Percentiles rank a stretch among this genome's conserved stretches.
phyloP scores from a whole-genome alignment of 35 echinoderm and acorn worm genomes.

The Apostichopus parvimensis region DNA sequence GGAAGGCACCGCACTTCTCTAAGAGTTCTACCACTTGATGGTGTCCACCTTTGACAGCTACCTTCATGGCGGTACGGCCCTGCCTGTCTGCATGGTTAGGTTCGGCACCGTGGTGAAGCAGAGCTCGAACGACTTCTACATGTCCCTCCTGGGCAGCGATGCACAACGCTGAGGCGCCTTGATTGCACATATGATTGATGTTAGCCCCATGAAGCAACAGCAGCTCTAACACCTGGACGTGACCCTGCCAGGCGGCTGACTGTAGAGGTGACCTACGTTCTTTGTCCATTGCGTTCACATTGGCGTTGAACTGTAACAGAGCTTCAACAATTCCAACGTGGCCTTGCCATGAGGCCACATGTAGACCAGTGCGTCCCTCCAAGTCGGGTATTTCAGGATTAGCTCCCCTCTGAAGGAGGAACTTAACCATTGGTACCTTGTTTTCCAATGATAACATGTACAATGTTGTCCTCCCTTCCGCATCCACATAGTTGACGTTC shows the following conservation, averaged over 20 bases:
- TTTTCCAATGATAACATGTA: slow-evolving; percentile 97
- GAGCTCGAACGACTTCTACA: slow-evolving; percentile 81
- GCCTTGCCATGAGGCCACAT: slow-evolving; percentile 99
- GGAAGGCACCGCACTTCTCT: slow-evolving; percentile 82
- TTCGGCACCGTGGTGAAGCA: slow-evolving; percentile 91
- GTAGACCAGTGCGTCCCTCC: slow-evolving; percentile 91
- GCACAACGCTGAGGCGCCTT: slow-evolving; percentile 96
- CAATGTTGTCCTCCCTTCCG: slow-evolving; percentile 90
- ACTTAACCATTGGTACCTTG: slow-evolving; percentile 79
- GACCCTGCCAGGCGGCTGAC: slow-evolving; percentile 98
- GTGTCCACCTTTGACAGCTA: slow-evolving; percentile 93
- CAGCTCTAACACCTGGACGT: slow-evolving; percentile 76
- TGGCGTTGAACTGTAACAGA: slow-evolving; percentile 65
- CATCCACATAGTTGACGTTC: slow-evolving; percentile 93
- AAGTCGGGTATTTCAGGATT: slow-evolving; percentile 79
- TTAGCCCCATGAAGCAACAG: slow-evolving; percentile 76
- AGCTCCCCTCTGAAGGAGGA: slow-evolving; percentile 73
- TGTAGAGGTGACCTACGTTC: slow-evolving; percentile 89
- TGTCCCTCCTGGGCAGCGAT: slow-evolving; percentile 98
- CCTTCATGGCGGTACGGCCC: slow-evolving; percentile 95
- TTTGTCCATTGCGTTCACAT: slow-evolving; percentile 86
- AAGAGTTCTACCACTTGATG: slow-evolving; percentile 79
- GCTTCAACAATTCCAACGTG: slow-evolving; percentile 81
- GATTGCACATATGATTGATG: slow-evolving; percentile 98
- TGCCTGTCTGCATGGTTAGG: slow-evolving; percentile 96